phyloP scores from a whole-genome alignment of 2,797 vertebrate species.

The Bradypus variegatus region DNA sequence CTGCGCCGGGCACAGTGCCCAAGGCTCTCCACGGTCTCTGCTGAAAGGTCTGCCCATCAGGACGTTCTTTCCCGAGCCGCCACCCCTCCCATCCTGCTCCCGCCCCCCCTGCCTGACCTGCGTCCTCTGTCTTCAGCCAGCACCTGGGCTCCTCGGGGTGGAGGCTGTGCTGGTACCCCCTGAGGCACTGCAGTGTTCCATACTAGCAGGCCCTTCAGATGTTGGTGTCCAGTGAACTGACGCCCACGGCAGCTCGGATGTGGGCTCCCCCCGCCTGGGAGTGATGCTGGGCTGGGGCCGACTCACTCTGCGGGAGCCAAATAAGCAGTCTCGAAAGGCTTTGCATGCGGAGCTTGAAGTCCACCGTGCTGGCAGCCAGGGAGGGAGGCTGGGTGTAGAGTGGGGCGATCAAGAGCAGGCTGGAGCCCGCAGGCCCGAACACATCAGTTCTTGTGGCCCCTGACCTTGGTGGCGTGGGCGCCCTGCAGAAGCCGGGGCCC shows the following conservation, averaged over 20 bases:
- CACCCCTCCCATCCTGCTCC: rapidly evolving
- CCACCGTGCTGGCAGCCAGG: background rate
- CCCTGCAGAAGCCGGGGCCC: background rate
- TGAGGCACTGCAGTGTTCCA: background rate
- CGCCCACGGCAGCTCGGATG: rapidly evolving
- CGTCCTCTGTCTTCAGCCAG: background rate
- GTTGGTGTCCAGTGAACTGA: background rate
- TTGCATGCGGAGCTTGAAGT: background rate
- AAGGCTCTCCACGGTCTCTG: background rate
- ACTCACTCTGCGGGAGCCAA: too few relatives aligned
- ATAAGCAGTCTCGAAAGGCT: background rate
- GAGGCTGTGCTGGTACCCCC: background rate
- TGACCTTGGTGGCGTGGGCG: too few relatives aligned
- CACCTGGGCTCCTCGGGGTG: background rate
- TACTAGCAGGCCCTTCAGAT: background rate
- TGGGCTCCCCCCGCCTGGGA: background rate
- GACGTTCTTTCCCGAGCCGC: background rate
- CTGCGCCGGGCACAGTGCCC: too few relatives aligned
- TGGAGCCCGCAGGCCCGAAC: background rate
- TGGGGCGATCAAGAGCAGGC: background rate
- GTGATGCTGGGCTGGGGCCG: background rate
- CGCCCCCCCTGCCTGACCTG: background rate
- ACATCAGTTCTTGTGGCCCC: background rate
- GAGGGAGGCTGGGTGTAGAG: background rate
- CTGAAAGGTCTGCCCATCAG: background rate